These are phyloP conservation scores for Zingel zingel DNA, from an alignment of 2,113 vertebrate species.

Conservation along the genomic window DNA sequence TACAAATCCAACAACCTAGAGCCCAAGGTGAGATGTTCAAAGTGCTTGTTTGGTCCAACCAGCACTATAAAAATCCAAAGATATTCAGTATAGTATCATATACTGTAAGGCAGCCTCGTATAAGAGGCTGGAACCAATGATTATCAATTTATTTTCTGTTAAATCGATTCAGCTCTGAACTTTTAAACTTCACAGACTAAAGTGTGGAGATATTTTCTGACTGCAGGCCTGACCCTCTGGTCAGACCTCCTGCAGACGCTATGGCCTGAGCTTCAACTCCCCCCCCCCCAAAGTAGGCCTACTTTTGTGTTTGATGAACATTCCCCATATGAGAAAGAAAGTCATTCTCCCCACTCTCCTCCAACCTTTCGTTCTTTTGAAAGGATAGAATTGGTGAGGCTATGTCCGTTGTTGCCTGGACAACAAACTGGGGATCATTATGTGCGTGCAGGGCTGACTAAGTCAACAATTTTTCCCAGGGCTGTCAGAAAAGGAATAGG, in stretches of 20 bases:
- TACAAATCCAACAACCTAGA: no score
- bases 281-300: constrained; percentile 13
- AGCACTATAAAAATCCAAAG: not conserved
- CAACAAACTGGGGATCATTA: constrained; percentile 77
- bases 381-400: constrained; percentile 73
- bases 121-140: not conserved
- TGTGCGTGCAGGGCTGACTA: constrained; percentile 67
- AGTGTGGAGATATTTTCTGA: not conserved
- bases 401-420: constrained; percentile 74
- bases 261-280: constrained; percentile 35
- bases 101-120: no score
- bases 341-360: constrained; percentile 74
- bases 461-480: constrained; percentile 86
- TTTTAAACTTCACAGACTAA: not conserved
- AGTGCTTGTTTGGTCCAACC: not conserved
- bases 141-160: not conserved
- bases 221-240: not conserved
- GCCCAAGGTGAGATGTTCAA: not conserved
- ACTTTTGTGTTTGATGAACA: constrained; percentile 70
- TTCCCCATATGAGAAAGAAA: constrained; percentile 66
- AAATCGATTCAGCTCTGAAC: not conserved
- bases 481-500: constrained; percentile 67
- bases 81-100: not conserved
- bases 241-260: constrained; percentile 39
- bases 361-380: constrained; percentile 70